Evolutionary conservation across 2,888 invertebrate genomes (phyloP).

Genomic region (Drosophila algonquin): DNA sequence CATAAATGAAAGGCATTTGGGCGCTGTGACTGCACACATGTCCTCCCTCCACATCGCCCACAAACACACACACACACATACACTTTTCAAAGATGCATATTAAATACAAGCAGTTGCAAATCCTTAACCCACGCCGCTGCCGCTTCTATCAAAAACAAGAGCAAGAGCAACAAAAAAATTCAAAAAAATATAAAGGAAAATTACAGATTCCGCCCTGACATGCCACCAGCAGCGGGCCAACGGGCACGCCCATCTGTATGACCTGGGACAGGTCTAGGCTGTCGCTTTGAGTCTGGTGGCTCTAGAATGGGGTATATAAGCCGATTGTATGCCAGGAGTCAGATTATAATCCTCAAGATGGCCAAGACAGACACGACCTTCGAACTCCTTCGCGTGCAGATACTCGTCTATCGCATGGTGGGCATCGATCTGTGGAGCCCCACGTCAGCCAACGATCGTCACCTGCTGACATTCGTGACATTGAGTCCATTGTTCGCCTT

Average conservation of each 20-base stretch:
- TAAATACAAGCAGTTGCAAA: slow-evolving; percentile 26
- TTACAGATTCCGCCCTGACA: background rate
- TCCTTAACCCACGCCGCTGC: background rate
- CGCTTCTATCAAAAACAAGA: background rate
- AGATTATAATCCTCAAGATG: background rate
- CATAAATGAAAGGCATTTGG: slow-evolving; percentile 28
- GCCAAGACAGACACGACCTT: slow-evolving; percentile 1
- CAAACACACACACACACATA: background rate
- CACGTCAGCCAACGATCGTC: slow-evolving; percentile 35
- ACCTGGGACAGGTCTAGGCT: background rate
- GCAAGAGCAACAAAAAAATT: background rate
- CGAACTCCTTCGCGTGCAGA: slow-evolving; percentile 53
- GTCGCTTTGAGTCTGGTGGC: background rate
- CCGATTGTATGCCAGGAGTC: slow-evolving; percentile 4
- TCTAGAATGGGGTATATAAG: background rate
- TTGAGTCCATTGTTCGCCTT: slow-evolving; percentile 29
- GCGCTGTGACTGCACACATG: slow-evolving; percentile 6
- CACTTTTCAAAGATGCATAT: slow-evolving; percentile 8
- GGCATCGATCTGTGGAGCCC: slow-evolving; percentile 55
- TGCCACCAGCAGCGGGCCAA: background rate
- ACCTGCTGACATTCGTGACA: slow-evolving; percentile 29
- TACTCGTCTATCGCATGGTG: slow-evolving; percentile 44
- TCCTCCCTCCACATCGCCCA: background rate
- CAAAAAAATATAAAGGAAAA: background rate
- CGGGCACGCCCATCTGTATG: background rate